Evolutionary conservation across 2,888 invertebrate genomes (phyloP).

Genomic region (Siphlonurus alternatus): DNA sequence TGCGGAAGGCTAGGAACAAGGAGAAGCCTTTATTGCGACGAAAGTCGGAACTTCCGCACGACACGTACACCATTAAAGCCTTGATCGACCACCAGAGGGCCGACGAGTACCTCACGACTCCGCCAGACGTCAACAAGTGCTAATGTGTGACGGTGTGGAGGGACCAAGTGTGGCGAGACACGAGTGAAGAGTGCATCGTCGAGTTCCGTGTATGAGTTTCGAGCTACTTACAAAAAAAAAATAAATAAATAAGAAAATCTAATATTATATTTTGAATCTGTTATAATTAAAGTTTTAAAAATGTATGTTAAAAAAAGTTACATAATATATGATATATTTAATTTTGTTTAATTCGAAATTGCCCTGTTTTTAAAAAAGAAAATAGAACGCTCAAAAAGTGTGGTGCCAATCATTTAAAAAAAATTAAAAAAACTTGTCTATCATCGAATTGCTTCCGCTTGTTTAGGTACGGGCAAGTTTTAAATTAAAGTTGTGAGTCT

Average conservation of each 20-base stretch:
- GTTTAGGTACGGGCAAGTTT: not conserved
- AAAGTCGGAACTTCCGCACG: conserved; percentile 91
- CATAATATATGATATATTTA: too few relatives aligned
- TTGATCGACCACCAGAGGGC: conserved; percentile 83
- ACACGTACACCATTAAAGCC: conserved; percentile 78
- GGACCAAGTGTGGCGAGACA: not conserved
- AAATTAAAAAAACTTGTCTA: not conserved
- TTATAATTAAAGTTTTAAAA: too few relatives aligned
- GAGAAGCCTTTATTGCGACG: conserved; percentile 80
- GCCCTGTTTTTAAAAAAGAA: too few relatives aligned
- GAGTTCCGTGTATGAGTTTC: too few relatives aligned
- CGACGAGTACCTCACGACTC: conserved; percentile 74
- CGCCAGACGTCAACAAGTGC: conserved; percentile 76
- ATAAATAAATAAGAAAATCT: too few relatives aligned
- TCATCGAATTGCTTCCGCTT: not conserved
- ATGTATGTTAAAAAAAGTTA: too few relatives aligned
- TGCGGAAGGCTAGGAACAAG: conserved; percentile 48
- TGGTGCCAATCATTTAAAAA: not conserved
- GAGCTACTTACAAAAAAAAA: too few relatives aligned
- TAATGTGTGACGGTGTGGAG: conserved; percentile 25
- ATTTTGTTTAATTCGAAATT: too few relatives aligned
- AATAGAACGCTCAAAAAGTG: not conserved
- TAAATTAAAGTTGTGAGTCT: not conserved
- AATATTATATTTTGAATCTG: too few relatives aligned
- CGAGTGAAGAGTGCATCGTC: not conserved